Base-by-base conservation (phyloP, 1,140 invertebrate genomes). In the Frieseomelitta varia region DNA sequence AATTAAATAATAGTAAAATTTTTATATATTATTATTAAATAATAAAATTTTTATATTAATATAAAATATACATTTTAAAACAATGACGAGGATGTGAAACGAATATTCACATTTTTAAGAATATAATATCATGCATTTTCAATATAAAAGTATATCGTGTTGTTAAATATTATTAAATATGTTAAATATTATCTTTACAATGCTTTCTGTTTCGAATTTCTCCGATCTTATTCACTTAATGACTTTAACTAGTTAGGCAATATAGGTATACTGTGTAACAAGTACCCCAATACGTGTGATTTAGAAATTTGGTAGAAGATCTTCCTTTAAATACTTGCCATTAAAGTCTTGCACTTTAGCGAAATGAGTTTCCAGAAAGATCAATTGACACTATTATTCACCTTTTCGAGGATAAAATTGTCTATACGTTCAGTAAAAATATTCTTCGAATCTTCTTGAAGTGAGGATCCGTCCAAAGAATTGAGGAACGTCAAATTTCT, bases 171-270 rank as follows among this genome's bases (percentile, higher is more conserved):
- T 65, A 15, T 1, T 4, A 27, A 65, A n/a, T 27, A 1, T 34
- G n/a, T 34, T 21, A 68, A 68, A 12, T 24, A 12, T 30, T 39
- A 24, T 27, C 14, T 68, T 55, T 47, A 15, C 15, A 19, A 19
- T 27, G 53, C 2, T 19, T 51, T 58, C 68, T 47, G 14, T n/a
- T 6, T 39, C n/a, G 21, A 19, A 8, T 24, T 17, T 47, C 1
- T 27, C 3, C 6, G 61, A 65, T 51, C 0, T 4, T 51, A 47
- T 85, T 63, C n/a, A 2, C 24, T n/a, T 17, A 19, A 69, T 75
- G 61, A 86, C 17, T 75, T 79, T 15, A 79, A 86, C 17, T 79
- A 71, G 63, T 39, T 15, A 47, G 10, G 34, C 24, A 14, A 39
- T 34, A 3, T 58, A n/a, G n/a, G 39, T 55, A 14, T n/a, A 17